Conservation (phyloP, 2,113 vertebrate genomes). For the Diadophis punctatus region DNA sequence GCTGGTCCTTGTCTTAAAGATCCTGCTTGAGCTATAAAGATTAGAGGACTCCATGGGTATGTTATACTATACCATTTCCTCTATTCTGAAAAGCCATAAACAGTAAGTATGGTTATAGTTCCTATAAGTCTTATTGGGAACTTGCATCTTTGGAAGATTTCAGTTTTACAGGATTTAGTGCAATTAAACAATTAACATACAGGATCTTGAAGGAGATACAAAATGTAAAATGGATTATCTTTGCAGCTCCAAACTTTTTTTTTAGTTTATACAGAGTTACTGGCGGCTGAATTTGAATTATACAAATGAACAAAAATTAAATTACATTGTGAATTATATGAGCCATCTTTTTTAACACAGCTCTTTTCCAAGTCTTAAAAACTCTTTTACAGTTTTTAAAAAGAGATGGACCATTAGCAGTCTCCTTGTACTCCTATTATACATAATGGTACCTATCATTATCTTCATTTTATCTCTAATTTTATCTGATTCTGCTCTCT, state of each 20-base stretch:
- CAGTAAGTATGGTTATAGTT: conserved; percentile 9
- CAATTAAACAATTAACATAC: conserved; percentile 3
- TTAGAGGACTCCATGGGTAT: not conserved
- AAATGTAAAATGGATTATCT: conserved; percentile 41
- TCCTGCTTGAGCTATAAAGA: not conserved
- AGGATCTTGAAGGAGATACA: conserved; percentile 50
- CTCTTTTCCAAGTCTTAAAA: not conserved
- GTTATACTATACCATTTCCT: not conserved
- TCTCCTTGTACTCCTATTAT: not conserved
- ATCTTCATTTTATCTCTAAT: not conserved
- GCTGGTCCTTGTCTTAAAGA: not conserved
- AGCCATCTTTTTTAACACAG: not conserved
- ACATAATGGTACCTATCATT: not conserved
- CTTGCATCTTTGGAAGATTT: conserved; percentile 43
- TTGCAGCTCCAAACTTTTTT: conserved; percentile 33
- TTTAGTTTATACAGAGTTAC: conserved; percentile 38
- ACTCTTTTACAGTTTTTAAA: not conserved
- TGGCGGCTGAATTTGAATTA: conserved; percentile 46
- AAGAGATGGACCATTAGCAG: not conserved
- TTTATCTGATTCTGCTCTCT: not conserved
- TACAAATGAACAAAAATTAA: conserved; percentile 8
- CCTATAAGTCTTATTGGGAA: conserved; percentile 25
- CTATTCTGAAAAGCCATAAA: conserved; percentile 16
- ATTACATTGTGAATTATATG: not conserved
- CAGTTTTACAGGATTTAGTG: conserved; percentile 59